These are phyloP conservation scores for Agonopterix subpropinquella DNA, from an alignment of 2,888 invertebrate genomes.

Conservation along the genomic window DNA sequence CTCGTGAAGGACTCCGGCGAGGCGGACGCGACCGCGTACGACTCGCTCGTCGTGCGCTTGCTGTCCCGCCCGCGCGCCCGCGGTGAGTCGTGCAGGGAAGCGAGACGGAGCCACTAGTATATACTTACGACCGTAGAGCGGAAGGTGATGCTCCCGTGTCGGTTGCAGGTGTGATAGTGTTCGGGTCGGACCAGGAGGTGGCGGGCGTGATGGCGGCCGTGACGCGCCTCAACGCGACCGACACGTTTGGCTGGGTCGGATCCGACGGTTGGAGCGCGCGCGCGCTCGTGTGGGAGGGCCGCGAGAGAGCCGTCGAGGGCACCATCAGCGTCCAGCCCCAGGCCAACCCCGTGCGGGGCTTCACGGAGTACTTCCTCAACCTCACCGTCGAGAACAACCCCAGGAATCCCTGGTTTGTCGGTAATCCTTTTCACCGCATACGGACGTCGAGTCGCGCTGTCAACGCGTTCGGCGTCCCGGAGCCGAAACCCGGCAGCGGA, in stretches of 20 bases:
- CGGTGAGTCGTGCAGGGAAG: slow-evolving; percentile 89
- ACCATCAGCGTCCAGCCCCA: slow-evolving; percentile 96
- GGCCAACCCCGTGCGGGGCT: slow-evolving; percentile 90
- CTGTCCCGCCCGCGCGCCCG: slow-evolving; percentile 89
- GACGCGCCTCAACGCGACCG: slow-evolving; percentile 86
- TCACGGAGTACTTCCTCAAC: slow-evolving; percentile 89
- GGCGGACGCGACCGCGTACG: slow-evolving; percentile 90
- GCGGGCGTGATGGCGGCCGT: slow-evolving; percentile 96
- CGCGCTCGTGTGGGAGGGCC: slow-evolving; percentile 88
- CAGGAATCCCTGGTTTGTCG: slow-evolving; percentile 97
- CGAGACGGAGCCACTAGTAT: slow-evolving; percentile 76
- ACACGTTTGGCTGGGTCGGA: slow-evolving; percentile 95
- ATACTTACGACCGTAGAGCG: background rate
- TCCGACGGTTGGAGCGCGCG: slow-evolving; percentile 97
- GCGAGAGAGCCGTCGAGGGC: slow-evolving; percentile 84
- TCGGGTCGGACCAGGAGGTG: slow-evolving; percentile 97
- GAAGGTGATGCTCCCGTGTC: background rate
- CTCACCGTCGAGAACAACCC: slow-evolving; percentile 90
- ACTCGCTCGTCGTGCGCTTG: slow-evolving; percentile 88
- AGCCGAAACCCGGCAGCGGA: background rate
- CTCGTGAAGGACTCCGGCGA: slow-evolving; percentile 96
- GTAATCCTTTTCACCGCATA: slow-evolving; percentile 64
- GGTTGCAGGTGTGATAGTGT: slow-evolving; percentile 90
- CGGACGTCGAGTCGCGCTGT: background rate
- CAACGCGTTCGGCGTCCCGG: background rate